phyloP scores from a whole-genome alignment of 2,797 vertebrate species.

The Scleropages formosus region DNA sequence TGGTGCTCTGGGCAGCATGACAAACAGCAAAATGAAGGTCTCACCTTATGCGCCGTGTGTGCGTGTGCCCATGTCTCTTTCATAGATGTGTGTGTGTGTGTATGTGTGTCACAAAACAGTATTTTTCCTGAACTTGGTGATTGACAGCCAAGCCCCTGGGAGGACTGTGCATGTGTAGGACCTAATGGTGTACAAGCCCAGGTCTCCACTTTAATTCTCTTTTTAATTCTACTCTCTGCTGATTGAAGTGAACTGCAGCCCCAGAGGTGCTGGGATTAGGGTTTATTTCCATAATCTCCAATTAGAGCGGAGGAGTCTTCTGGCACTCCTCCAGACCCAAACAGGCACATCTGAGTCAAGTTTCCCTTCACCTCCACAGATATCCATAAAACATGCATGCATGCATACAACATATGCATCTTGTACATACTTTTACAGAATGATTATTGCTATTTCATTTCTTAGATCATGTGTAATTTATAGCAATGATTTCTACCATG shows the following conservation, averaged over 20 bases:
- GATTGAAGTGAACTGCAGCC: constrained; percentile 25
- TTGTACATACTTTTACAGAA: not conserved
- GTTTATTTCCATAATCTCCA: constrained; percentile 33
- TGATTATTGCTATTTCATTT: not conserved
- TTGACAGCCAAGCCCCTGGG: constrained; percentile 12
- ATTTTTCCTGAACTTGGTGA: not conserved
- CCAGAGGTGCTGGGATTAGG: constrained; percentile 25
- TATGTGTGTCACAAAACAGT: not conserved
- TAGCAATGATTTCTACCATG: too few species aligned
- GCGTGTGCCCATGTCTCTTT: not conserved
- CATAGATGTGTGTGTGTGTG: not conserved
- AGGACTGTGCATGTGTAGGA: not conserved
- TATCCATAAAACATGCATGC: not conserved
- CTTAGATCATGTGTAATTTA: not conserved
- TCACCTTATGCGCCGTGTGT: not conserved
- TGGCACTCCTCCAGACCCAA: constrained; percentile 13
- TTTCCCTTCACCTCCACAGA: not conserved
- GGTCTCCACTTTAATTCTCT: constrained; percentile 20
- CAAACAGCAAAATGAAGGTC: not conserved
- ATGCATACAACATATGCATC: not conserved
- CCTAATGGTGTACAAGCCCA: constrained; percentile 1
- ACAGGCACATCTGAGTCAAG: not conserved
- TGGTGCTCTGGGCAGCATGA: not conserved
- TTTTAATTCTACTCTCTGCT: constrained; percentile 17
- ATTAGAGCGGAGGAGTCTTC: constrained; percentile 3